Evolutionary conservation across 2,797 vertebrate genomes (phyloP).

Genomic region (Strix occidentalis): DNA sequence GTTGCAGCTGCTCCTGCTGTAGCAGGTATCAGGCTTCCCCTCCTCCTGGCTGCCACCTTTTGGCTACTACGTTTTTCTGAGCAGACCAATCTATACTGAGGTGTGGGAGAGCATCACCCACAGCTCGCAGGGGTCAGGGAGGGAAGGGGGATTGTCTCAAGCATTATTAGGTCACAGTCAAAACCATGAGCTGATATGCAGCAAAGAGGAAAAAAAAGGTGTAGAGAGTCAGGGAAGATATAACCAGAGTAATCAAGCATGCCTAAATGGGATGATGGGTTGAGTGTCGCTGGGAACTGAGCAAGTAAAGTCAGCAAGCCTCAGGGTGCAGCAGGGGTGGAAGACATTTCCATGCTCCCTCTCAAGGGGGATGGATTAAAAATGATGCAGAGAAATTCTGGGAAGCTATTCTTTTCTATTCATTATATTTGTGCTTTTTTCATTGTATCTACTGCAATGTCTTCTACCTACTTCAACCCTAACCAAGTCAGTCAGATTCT

Average conservation of each 20-base stretch:
- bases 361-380: background rate
- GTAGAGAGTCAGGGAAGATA: background rate
- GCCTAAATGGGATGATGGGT: background rate
- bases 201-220: background rate
- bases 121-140: accelerated
- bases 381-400: background rate
- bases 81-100: background rate
- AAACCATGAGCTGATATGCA: background rate
- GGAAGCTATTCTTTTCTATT: background rate
- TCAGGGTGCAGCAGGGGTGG: background rate
- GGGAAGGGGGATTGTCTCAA: background rate
- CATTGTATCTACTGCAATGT: background rate
- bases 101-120: background rate
- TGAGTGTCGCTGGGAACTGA: background rate
- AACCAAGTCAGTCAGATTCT: background rate
- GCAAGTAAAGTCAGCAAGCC: background rate
- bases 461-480: background rate
- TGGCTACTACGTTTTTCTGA: background rate
- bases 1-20: background rate
- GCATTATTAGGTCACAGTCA: background rate
- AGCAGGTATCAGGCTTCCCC: background rate
- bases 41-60: background rate
- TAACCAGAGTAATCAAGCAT: background rate
- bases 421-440: background rate
- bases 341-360: background rate